phyloP scores from a whole-genome alignment of 2,888 invertebrate genomes.

The Epinotia nisella region DNA sequence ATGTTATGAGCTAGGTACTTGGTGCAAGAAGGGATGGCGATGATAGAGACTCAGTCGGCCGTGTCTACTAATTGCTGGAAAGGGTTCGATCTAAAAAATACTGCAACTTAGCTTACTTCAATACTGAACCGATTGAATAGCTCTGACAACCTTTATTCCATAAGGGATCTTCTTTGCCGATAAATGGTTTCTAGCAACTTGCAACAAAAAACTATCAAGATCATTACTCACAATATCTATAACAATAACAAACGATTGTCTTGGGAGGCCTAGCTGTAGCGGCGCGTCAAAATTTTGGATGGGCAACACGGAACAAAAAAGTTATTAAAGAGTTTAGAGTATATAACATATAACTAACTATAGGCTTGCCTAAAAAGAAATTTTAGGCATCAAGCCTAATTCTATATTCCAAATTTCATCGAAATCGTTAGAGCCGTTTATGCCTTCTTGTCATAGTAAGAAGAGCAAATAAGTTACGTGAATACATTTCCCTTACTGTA shows the following conservation, averaged over 20 bases:
- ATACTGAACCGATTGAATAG: conserved; percentile 14
- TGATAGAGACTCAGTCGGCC: conserved; percentile 35
- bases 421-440: too few species aligned
- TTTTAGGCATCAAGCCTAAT: too few species aligned
- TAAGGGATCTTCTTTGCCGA: neutral
- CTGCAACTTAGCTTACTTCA: conserved; percentile 9
- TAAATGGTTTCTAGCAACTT: neutral
- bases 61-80: conserved; percentile 28
- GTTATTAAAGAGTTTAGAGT: too few species aligned
- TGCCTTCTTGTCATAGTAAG: too few species aligned
- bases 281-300: too few species aligned
- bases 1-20: conserved; percentile 24
- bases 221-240: neutral
- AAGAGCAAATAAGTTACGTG: too few species aligned
- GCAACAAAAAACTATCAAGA: neutral
- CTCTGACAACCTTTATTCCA: neutral
- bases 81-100: conserved; percentile 41
- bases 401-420: too few species aligned
- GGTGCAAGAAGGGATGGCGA: conserved; percentile 33
- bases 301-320: too few species aligned
- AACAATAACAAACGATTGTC: neutral
- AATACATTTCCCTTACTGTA: too few species aligned
- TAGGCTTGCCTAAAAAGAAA: too few species aligned
- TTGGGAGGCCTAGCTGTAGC: neutral
- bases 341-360: too few species aligned